Conservation (phyloP, 2,797 vertebrate species). For the Triplophysa yarkandensis region DNA sequence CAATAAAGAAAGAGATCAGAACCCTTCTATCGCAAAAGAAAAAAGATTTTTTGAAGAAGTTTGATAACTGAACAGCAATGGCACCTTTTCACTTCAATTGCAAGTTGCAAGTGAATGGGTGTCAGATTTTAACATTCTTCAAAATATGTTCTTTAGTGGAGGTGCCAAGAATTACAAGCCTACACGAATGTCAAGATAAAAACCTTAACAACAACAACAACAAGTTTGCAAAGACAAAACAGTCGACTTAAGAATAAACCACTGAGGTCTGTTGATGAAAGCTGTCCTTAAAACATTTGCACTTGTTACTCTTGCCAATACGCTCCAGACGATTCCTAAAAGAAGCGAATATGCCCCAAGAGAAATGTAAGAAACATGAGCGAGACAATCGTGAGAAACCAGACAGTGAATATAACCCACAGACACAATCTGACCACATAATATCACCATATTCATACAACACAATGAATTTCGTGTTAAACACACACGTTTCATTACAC, state of each 20-base stretch:
- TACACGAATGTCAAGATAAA: too few species aligned
- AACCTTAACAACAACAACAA: neutral
- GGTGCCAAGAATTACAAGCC: too few species aligned
- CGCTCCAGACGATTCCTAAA: neutral
- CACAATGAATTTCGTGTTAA: slow-evolving; percentile 4
- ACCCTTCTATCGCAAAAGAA: too few species aligned
- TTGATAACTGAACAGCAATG: too few species aligned
- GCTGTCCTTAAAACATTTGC: neutral
- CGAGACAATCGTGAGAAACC: neutral
- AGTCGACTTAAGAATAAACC: slow-evolving; percentile 11
- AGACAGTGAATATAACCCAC: neutral
- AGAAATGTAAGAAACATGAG: neutral
- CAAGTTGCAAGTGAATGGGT: too few species aligned
- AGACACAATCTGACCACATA: slow-evolving; percentile 7
- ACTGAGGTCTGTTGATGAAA: too few species aligned
- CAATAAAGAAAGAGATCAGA: too few species aligned
- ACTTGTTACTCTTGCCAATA: slow-evolving; percentile 5
- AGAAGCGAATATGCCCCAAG: neutral
- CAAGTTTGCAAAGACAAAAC: slow-evolving; percentile 38
- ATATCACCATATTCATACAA: neutral
- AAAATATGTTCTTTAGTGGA: too few species aligned
- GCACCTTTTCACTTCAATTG: too few species aligned
- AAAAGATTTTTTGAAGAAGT: too few species aligned
- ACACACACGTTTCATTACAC: too few species aligned
- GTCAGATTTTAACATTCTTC: too few species aligned